A percentile compares a stretch with the other conserved stretches of the same genome.
Evolutionary conservation across 2,113 vertebrate genomes (phyloP).

Genomic region (Butorides virescens): DNA sequence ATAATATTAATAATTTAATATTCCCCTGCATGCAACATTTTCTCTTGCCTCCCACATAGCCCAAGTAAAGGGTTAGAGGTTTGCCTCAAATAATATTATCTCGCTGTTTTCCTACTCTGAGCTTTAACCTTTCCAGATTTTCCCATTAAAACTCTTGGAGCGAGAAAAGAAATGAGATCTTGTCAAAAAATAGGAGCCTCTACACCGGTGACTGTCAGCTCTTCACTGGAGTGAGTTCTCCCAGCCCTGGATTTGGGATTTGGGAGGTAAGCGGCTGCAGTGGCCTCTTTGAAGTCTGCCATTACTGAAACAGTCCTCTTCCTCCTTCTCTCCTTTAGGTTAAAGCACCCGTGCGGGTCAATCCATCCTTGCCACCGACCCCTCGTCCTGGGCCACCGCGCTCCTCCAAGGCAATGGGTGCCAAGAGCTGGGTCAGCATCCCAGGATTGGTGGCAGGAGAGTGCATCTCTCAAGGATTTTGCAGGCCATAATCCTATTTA

Average conservation of each 20-base stretch:
- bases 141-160: not conserved
- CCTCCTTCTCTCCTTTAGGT: not conserved
- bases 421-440: not conserved
- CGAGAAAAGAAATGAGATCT: not conserved
- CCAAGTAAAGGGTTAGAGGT: not conserved
- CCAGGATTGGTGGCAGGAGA: not conserved
- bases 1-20: constrained; percentile 27
- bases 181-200: not conserved
- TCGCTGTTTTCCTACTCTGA: not conserved
- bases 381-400: fast-evolving
- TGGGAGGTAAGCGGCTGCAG: not conserved
- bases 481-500: not conserved
- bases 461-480: not conserved
- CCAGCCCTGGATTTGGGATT: not conserved
- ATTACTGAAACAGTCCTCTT: not conserved
- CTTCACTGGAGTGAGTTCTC: not conserved
- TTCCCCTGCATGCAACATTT: not conserved
- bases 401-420: not conserved
- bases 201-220: not conserved
- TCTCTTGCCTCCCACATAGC: not conserved
- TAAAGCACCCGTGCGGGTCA: not conserved
- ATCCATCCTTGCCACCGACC: not conserved
- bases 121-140: constrained; percentile 4
- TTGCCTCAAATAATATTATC: not conserved
- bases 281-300: not conserved